Evolutionary conservation across 2,797 vertebrate species (phyloP), one percentile per base, ranked within the genome.

Genomic region (Intellagama lesueurii): DNA sequence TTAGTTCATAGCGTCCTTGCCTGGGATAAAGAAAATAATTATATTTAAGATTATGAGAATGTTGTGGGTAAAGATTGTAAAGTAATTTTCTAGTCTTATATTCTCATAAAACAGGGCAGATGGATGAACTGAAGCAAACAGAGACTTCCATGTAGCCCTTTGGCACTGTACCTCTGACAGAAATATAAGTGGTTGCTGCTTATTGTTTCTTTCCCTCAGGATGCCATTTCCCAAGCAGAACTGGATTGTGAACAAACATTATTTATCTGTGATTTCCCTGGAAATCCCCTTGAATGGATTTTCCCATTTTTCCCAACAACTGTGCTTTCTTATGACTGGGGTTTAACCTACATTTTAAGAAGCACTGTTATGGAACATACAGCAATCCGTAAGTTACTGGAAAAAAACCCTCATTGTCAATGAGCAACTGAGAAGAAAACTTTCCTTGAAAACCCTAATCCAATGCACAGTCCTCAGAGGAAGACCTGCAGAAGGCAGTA

Each of bases 1-100:
- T 87, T 49, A 79, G 14, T 88, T 91, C 87, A 56, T 91, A 78
- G 5, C 91, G 7, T 77, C 28, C 90, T 90, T 47, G 73, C 80
- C 83, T 82, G 83, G 30, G 7, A 73, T 90, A 84, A 77, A 68
- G 56, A 88, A 81, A 90, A 89, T 81, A 92, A 60, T 88, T 93
- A 30, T 92, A 83, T 93, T 81, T 91, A 0, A 89, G 87, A 92
- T 52, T 69, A 12, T 60, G 66, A 47, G 47, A 64, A 11, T 69
- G 16, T 75, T 87, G 7, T 79, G 75, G n/a, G 32, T 35, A 90
- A 89, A 69, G 60, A 73, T 80, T 87, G 24, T 85, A 78, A 90
- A 70, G 32, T 32, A 88, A 49, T 26, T 88, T 91, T 30, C 35
- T 92, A 12, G 75, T 28, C 49, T 81, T 78, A 75, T 93, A 86